Evolutionary conservation across 2,797 vertebrate species (phyloP).

Genomic region (Callimico goeldii): DNA sequence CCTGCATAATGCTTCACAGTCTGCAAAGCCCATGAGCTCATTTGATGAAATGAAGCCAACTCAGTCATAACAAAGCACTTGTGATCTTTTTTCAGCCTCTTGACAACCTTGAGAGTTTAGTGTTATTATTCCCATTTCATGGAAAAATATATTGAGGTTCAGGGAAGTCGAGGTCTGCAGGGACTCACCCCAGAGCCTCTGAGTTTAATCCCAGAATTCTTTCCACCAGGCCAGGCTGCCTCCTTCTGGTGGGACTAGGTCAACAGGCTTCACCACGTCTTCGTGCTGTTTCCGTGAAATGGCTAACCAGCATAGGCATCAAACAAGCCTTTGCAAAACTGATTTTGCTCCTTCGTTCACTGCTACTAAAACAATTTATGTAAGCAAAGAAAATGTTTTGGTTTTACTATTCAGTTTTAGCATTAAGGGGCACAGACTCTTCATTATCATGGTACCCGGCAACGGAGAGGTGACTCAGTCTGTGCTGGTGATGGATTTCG

Average conservation of each 20-base stretch:
- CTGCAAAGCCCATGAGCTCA: not conserved
- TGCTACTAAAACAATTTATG: not conserved
- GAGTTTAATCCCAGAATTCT: not conserved
- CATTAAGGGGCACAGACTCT: rapidly evolving
- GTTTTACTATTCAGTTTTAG: not conserved
- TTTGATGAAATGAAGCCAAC: not conserved
- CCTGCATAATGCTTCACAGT: rapidly evolving
- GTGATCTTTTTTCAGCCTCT: not conserved
- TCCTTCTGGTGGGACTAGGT: not conserved
- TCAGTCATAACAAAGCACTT: not conserved
- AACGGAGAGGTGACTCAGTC: rapidly evolving
- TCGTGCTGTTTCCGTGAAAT: rapidly evolving
- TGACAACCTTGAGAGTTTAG: rapidly evolving
- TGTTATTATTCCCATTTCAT: not conserved
- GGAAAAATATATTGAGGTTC: not conserved
- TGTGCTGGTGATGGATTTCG: not conserved
- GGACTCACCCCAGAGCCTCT: rapidly evolving
- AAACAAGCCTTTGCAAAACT: not conserved
- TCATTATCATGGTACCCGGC: rapidly evolving
- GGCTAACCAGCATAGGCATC: too few species aligned
- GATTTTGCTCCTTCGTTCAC: not conserved
- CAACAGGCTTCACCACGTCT: rapidly evolving
- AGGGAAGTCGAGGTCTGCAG: not conserved
- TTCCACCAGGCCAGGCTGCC: too few species aligned
- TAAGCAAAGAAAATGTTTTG: not conserved